Conservation (phyloP, 2,888 invertebrate species). For the Galerucella pusilla region DNA sequence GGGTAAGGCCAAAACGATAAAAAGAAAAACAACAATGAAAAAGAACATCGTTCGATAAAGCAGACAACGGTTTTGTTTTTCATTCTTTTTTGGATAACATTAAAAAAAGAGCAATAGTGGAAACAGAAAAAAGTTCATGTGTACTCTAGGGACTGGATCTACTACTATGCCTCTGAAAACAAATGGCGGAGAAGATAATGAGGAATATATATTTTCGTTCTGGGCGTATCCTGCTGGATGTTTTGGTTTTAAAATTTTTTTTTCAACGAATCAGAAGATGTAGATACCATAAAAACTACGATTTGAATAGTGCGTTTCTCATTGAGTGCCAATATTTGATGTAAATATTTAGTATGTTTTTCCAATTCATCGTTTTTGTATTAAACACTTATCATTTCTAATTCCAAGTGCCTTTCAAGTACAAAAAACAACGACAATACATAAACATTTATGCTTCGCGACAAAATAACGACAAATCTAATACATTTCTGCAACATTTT, state of each 20-base stretch:
- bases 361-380: no score
- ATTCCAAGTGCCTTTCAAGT: no score
- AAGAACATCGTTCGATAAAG: constrained; percentile 19
- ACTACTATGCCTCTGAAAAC: constrained; percentile 9
- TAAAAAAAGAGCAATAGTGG: background rate
- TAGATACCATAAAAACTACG: background rate
- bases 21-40: constrained; percentile 21
- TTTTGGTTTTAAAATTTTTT: background rate
- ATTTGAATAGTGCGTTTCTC: no score
- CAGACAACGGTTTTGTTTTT: constrained; percentile 10
- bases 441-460: no score
- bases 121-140: constrained; percentile 12
- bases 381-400: no score
- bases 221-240: background rate
- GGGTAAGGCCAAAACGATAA: constrained; percentile 17
- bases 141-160: background rate
- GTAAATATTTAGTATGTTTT: no score
- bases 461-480: no score
- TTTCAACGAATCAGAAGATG: background rate
- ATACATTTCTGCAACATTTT: no score
- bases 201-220: constrained; percentile 13
- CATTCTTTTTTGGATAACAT: constrained; percentile 1
- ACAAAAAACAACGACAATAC: no score
- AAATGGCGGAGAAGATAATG: constrained; percentile 19
- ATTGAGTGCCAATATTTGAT: no score